Percentiles rank a stretch among this genome's conserved stretches.
Evolutionary conservation across 2,888 invertebrate species (phyloP).

Genomic region (Latheticus oryzae): DNA sequence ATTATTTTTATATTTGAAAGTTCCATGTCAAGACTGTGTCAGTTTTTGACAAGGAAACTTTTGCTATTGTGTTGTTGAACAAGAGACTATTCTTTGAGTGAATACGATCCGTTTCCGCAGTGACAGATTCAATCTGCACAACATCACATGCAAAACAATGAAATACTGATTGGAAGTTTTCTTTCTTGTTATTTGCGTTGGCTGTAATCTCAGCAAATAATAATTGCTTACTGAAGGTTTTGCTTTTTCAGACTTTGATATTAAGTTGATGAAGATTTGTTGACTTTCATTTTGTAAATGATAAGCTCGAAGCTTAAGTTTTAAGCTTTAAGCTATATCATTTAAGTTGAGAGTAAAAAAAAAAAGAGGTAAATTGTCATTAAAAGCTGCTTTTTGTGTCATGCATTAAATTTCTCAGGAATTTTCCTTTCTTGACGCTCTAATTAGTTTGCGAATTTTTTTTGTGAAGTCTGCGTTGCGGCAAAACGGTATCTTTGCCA

Average conservation of each 20-base stretch:
- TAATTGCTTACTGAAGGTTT: slow-evolving; percentile 19
- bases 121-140: slow-evolving; percentile 57
- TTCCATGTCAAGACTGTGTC: slow-evolving; percentile 20
- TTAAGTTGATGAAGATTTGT: too few species aligned
- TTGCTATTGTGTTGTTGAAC: slow-evolving; percentile 38
- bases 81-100: slow-evolving; percentile 46
- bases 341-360: too few species aligned
- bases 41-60: too few species aligned
- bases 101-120: slow-evolving; percentile 55
- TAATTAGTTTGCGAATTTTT: slow-evolving; percentile 21
- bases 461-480: slow-evolving; percentile 1
- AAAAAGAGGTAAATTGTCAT: too few species aligned
- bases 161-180: slow-evolving; percentile 53
- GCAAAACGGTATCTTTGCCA: too few species aligned
- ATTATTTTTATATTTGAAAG: not conserved
- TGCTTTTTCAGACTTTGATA: too few species aligned
- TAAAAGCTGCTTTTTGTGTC: too few species aligned
- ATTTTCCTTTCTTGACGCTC: too few species aligned
- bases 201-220: slow-evolving; percentile 29
- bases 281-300: too few species aligned
- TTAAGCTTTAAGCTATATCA: too few species aligned
- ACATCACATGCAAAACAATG: slow-evolving; percentile 57
- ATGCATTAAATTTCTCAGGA: too few species aligned
- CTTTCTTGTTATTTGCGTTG: slow-evolving; percentile 22
- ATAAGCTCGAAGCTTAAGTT: too few species aligned